Evolutionary conservation across 2,113 vertebrate species (phyloP).

Genomic region (Peromyscus leucopus): DNA sequence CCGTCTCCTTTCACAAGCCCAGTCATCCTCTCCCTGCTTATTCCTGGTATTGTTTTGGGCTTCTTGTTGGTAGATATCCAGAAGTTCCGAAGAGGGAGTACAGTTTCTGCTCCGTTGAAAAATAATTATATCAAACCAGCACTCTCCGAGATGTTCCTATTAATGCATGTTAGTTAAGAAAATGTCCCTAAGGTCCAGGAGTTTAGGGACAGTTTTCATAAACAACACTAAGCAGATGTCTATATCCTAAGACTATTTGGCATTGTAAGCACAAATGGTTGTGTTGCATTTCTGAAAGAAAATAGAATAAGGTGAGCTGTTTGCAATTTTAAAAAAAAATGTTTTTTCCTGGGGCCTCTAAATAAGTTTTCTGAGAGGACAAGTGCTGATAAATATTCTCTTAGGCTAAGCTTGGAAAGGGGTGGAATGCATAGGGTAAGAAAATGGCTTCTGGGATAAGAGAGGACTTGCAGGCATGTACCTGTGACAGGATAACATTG

Average conservation of each 20-base stretch:
- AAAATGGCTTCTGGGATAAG: too few species aligned
- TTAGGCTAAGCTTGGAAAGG: not conserved
- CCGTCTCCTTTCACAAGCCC: not conserved
- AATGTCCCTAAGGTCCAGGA: not conserved
- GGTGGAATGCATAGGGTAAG: not conserved
- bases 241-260: not conserved
- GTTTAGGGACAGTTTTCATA: not conserved
- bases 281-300: not conserved
- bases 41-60: not conserved
- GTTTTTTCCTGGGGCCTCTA: not conserved
- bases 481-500: not conserved
- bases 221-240: constrained; percentile 13
- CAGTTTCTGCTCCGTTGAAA: constrained; percentile 19
- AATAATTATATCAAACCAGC: not conserved
- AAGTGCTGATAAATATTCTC: not conserved
- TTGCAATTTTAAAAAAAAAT: not conserved
- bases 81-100: not conserved
- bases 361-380: not conserved
- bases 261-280: not conserved
- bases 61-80: not conserved
- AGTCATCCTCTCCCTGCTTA: not conserved
- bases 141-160: not conserved
- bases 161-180: not conserved
- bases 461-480: rapidly evolving
- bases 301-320: not conserved